Conservation (phyloP, 2,797 vertebrate genomes). For the Typhlichthys eigenmanni region DNA sequence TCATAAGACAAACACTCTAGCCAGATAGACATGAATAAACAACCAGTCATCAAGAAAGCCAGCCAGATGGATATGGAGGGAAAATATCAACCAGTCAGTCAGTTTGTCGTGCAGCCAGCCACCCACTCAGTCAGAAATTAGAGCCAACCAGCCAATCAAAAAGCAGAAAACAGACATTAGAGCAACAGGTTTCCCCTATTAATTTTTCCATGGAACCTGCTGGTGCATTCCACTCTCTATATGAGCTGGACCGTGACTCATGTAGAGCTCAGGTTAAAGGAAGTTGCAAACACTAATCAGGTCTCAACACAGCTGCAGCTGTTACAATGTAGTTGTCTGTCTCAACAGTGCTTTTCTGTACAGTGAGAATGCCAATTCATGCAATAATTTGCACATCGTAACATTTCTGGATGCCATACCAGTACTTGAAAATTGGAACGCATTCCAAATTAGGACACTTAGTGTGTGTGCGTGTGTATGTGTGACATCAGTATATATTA, state of each 20-base stretch:
- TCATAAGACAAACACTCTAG: constrained; percentile 3
- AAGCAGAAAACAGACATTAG: constrained; percentile 43
- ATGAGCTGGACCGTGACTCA: constrained; percentile 65
- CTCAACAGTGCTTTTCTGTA: constrained; percentile 30
- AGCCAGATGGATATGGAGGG: constrained; percentile 21
- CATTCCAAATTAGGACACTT: constrained; percentile 12
- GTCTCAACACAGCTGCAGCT: constrained; percentile 46
- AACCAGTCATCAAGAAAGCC: constrained; percentile 15
- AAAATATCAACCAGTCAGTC: constrained; percentile 20
- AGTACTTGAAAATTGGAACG: constrained; percentile 6
- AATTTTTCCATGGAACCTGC: constrained; percentile 68
- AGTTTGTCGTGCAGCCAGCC: constrained; percentile 25
- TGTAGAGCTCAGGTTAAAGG: constrained; percentile 46
- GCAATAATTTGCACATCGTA: constrained; percentile 14
- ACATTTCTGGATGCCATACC: constrained; percentile 7
- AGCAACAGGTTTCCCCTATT: constrained; percentile 49
- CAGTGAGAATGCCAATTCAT: constrained; percentile 16
- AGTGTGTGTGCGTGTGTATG: neutral
- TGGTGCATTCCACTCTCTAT: constrained; percentile 61
- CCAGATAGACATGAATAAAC: constrained; percentile 1
- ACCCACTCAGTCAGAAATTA: constrained; percentile 45
- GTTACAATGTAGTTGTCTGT: constrained; percentile 24
- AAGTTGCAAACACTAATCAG: constrained; percentile 45
- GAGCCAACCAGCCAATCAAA: constrained; percentile 30
- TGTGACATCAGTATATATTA: too few relatives aligned